Base-by-base conservation (phyloP, 2,797 vertebrate genomes). In the Helostoma temminkii region DNA sequence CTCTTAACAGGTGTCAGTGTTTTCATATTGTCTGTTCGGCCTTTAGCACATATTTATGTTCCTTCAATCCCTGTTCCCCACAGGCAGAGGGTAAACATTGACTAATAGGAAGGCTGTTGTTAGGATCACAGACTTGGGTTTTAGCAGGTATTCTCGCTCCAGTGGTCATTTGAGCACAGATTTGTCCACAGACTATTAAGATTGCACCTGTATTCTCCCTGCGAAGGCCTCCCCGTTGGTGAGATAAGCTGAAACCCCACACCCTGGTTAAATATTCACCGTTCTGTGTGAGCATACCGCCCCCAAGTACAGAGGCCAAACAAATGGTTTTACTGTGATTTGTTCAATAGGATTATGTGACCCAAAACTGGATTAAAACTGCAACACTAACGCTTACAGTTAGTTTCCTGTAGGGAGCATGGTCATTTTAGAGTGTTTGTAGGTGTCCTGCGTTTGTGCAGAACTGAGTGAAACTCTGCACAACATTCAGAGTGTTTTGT, bases 211-310 rank as follows among this genome's bases (percentile, higher is more conserved):
- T 65, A 19, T 77, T 81, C 36, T 48, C 62, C 42, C n/a, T 8
- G 22, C 53, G 28, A 36, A 22, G 37, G 48, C 66, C 52, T 80
- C 30, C n/a, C 43, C 69, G 67, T 75, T 61, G 60, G 69, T 47
- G 53, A 85, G 81, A 87, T 82, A 85, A 84, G 68, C 60, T 74
- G 52, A 83, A 87, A 84, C 81, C 76, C 61, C 66, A 74, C 82
- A 81, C 80, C 83, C 60, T 81, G 73, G 90, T 91, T 91, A 92
- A 90, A 88, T 83, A 92, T 91, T 91, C 62, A 81, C 87, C 43
- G 32, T 55, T 71, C 73, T 79, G 18, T 74, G 50, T 63, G 45
- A 79, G 66, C 72, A 64, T 70, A 56, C 60, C 24, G 2, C 22
- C 9, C 69, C 78, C 22, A 34, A 68, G 78, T 83, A 73, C 80